These are phyloP conservation scores for Botia almorhae DNA, from an alignment of 2,797 vertebrate species.

Conservation along the genomic window DNA sequence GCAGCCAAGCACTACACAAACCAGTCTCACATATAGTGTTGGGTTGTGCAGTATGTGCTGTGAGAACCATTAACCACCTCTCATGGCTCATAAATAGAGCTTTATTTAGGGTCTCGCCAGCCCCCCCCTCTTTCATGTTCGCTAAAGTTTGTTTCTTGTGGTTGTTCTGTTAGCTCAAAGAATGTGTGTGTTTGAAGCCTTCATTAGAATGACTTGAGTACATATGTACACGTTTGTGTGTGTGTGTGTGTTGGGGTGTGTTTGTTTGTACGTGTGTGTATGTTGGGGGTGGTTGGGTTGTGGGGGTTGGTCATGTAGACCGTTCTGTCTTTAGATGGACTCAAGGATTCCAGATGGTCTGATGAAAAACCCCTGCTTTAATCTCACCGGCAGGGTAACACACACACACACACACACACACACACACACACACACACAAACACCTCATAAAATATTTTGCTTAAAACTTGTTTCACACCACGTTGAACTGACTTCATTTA, in stretches of 20 bases:
- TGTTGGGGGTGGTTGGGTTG: too few relatives aligned
- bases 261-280: too few relatives aligned
- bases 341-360: slow-evolving; percentile 75
- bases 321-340: slow-evolving; percentile 56
- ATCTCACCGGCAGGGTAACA: slow-evolving; percentile 68
- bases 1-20: not conserved
- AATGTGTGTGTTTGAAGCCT: not conserved
- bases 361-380: slow-evolving; percentile 74
- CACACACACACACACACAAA: slow-evolving; percentile 29
- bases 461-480: not conserved
- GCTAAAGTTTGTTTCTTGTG: slow-evolving; percentile 2
- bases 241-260: not conserved
- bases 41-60: slow-evolving; percentile 3
- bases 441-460: slow-evolving; percentile 28
- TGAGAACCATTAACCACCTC: not conserved
- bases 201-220: slow-evolving; percentile 4
- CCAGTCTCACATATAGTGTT: not conserved
- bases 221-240: not conserved
- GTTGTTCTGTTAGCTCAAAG: slow-evolving; percentile 17
- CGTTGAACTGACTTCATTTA: not conserved
- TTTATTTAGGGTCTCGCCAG: slow-evolving; percentile 8
- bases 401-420: slow-evolving; percentile 10
- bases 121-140: slow-evolving; percentile 17
- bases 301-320: slow-evolving; percentile 56
- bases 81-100: slow-evolving; percentile 6